These are phyloP conservation scores for Drosophila virilis DNA, from an alignment of 1,140 invertebrate genomes.

Conservation along the genomic window DNA sequence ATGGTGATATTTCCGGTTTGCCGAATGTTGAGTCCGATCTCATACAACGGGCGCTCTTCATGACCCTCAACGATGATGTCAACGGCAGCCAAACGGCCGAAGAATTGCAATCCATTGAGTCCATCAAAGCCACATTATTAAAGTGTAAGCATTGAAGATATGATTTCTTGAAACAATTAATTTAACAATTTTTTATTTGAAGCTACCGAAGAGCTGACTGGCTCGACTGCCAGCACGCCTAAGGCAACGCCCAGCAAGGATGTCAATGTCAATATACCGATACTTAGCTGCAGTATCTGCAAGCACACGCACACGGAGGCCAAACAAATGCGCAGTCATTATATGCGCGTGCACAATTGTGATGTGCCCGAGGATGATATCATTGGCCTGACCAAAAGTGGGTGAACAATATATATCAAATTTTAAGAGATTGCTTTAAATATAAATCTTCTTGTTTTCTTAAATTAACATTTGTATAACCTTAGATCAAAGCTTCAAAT, in stretches of 20 bases:
- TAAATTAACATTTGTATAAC: too few relatives aligned
- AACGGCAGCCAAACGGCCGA: constrained; percentile 8
- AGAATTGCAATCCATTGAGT: constrained; percentile 35
- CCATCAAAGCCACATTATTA: constrained; percentile 35
- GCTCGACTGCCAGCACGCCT: not conserved
- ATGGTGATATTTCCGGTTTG: constrained; percentile 48
- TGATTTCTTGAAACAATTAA: not conserved
- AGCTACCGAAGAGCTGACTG: constrained; percentile 29
- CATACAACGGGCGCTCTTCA: constrained; percentile 67
- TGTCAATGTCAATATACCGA: constrained; percentile 49
- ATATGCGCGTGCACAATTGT: constrained; percentile 59
- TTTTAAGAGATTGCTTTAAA: too few relatives aligned
- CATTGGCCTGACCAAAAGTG: constrained; percentile 70
- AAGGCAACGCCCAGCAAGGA: constrained; percentile 25
- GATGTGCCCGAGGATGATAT: constrained; percentile 69
- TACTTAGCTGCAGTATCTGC: constrained; percentile 68
- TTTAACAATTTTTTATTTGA: not conserved
- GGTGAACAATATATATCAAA: not conserved
- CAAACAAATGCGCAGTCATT: constrained; percentile 66
- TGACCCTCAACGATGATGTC: constrained; percentile 63
- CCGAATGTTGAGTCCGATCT: constrained; percentile 63
- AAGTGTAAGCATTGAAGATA: constrained; percentile 31
- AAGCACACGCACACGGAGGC: constrained; percentile 57
- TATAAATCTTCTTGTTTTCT: not conserved
- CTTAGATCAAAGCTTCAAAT: constrained; percentile 72